These are phyloP conservation scores for Brachylomia viminalis DNA, from an alignment of 2,888 invertebrate genomes.

Conservation along the genomic window DNA sequence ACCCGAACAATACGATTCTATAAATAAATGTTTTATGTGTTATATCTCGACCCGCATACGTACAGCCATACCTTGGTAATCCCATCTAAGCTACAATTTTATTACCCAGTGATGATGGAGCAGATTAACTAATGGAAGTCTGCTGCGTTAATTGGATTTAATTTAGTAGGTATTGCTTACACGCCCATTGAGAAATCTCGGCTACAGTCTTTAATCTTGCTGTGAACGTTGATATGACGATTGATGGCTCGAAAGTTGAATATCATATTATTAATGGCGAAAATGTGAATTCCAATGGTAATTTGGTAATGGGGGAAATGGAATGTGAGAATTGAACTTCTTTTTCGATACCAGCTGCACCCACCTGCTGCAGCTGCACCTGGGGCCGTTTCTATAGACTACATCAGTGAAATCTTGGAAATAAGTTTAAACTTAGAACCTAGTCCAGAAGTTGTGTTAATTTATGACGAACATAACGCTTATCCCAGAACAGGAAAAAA, in stretches of 20 bases:
- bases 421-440: not conserved
- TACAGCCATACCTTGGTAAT: slow-evolving; percentile 73
- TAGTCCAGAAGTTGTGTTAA: not conserved
- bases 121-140: slow-evolving; percentile 79
- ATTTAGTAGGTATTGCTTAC: slow-evolving; percentile 67
- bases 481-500: not conserved
- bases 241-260: slow-evolving; percentile 56
- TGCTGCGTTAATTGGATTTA: slow-evolving; percentile 79
- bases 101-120: slow-evolving; percentile 78
- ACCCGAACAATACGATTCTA: slow-evolving; percentile 65
- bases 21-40: slow-evolving; percentile 73
- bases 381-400: not conserved
- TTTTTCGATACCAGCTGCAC: not conserved
- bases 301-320: slow-evolving; percentile 42
- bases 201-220: slow-evolving; percentile 41
- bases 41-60: slow-evolving; percentile 76
- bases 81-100: slow-evolving; percentile 77
- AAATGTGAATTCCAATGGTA: slow-evolving; percentile 54
- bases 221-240: slow-evolving; percentile 49
- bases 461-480: not conserved
- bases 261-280: slow-evolving; percentile 51
- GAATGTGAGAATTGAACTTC: slow-evolving; percentile 56
- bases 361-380: too few relatives aligned
- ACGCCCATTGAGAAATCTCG: slow-evolving; percentile 64
- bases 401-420: not conserved